phyloP scores from a whole-genome alignment of 1,140 invertebrate species.

The Macrotrachela quadricornifera region DNA sequence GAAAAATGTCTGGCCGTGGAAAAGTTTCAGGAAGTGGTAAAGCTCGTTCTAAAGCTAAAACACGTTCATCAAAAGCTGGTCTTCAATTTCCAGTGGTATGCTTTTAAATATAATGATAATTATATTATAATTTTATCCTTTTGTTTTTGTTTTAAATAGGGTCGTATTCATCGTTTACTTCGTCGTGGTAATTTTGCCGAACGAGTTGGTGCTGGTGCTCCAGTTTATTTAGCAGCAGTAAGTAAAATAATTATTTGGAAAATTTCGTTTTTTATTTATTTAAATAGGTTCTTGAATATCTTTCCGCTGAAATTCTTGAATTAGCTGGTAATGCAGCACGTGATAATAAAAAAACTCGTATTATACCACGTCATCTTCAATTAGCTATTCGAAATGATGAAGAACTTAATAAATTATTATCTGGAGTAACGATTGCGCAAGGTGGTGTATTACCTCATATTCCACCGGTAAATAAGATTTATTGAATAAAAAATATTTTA shows the following conservation, averaged over 20 bases:
- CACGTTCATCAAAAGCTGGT: constrained; percentile 41
- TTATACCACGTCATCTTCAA: constrained; percentile 24
- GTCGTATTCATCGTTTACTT: constrained; percentile 40
- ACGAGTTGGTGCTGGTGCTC: constrained; percentile 34
- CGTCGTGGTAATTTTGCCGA: constrained; percentile 39
- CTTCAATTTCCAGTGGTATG: constrained; percentile 43
- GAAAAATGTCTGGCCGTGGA: constrained; percentile 26
- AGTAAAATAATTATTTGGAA: too few species aligned
- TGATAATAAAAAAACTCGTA: constrained; percentile 34
- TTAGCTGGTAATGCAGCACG: constrained; percentile 53
- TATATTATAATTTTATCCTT: too few species aligned
- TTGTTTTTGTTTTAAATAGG: too few species aligned
- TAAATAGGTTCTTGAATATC: constrained; percentile 24
- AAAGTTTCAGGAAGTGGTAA: constrained; percentile 37
- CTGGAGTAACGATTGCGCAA: constrained; percentile 26
- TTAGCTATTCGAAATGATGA: constrained; percentile 28
- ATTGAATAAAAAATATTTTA: too few species aligned
- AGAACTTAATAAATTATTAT: constrained; percentile 26
- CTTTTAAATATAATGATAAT: too few species aligned
- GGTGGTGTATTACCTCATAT: constrained; percentile 29
- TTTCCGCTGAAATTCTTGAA: constrained; percentile 33
- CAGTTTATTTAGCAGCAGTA: constrained; percentile 27
- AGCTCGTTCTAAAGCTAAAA: constrained; percentile 36
- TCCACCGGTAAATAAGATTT: too few species aligned
- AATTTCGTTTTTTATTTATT: too few species aligned